phyloP scores from a whole-genome alignment of 1,140 invertebrate genomes.

The Sycophila sp. region DNA sequence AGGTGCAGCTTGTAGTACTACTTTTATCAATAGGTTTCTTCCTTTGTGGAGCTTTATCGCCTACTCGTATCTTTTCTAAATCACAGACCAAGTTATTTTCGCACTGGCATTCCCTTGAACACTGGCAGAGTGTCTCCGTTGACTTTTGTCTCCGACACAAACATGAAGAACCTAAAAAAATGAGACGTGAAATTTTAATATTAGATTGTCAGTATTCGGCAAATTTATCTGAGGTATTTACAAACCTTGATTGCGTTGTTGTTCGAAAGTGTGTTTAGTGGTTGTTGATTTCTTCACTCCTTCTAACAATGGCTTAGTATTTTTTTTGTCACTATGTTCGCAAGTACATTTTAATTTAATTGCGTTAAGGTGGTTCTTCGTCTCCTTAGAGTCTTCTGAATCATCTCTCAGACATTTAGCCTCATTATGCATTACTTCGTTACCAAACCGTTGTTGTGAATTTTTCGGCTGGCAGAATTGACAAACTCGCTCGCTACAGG shows the following conservation, averaged over 20 bases:
- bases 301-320: neutral
- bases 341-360: conserved; percentile 50
- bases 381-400: conserved; percentile 50
- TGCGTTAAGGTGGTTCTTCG: conserved; percentile 59
- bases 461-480: conserved; percentile 18
- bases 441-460: neutral
- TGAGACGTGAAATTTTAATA: neutral
- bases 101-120: conserved; percentile 39
- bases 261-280: neutral
- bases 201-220: neutral
- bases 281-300: neutral
- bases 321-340: conserved; percentile 16
- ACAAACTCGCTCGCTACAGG: conserved; percentile 28
- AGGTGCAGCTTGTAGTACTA: neutral
- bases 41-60: neutral
- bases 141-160: neutral
- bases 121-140: conserved; percentile 31
- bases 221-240: neutral
- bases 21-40: conserved; percentile 8
- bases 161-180: neutral
- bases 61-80: conserved; percentile 19
- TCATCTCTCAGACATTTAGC: conserved; percentile 20
- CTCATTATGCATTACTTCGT: neutral
- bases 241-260: conserved; percentile 5
- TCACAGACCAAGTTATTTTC: conserved; percentile 24